Evolutionary conservation across 2,113 vertebrate genomes (phyloP).

Genomic region (Melanocharis versteri): DNA sequence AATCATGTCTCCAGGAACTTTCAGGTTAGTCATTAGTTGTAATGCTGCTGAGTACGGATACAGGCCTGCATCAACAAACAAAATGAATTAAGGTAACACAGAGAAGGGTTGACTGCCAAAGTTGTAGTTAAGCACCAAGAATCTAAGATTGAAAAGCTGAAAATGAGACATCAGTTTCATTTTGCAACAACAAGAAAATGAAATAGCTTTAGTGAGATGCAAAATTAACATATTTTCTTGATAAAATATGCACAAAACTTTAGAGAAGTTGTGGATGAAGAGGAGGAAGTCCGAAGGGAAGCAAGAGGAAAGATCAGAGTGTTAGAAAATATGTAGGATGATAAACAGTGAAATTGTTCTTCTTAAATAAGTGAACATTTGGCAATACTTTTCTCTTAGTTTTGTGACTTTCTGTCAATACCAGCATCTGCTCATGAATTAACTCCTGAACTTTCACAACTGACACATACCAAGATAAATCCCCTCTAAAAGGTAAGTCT

Average conservation of each 20-base stretch:
- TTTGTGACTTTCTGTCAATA: background rate
- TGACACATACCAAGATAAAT: background rate
- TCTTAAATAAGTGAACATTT: background rate
- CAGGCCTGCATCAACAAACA: background rate
- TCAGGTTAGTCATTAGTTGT: accelerated
- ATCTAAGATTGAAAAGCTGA: background rate
- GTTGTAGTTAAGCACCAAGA: background rate
- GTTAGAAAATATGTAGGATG: background rate
- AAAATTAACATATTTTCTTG: background rate
- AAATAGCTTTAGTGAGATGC: background rate
- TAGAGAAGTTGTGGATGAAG: background rate
- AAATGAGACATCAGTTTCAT: background rate
- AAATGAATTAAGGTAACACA: background rate
- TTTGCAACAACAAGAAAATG: background rate
- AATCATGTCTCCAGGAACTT: background rate
- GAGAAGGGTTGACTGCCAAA: background rate
- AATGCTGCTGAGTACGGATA: background rate
- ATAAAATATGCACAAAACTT: background rate
- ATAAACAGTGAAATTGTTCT: background rate
- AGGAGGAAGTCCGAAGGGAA: background rate
- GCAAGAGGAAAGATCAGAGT: background rate
- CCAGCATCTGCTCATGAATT: background rate
- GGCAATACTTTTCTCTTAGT: background rate
- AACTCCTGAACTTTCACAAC: background rate
- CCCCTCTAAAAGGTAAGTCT: background rate